These are phyloP conservation scores for Todiramphus chloris DNA, from an alignment of 2,113 vertebrate genomes.

Conservation along the genomic window DNA sequence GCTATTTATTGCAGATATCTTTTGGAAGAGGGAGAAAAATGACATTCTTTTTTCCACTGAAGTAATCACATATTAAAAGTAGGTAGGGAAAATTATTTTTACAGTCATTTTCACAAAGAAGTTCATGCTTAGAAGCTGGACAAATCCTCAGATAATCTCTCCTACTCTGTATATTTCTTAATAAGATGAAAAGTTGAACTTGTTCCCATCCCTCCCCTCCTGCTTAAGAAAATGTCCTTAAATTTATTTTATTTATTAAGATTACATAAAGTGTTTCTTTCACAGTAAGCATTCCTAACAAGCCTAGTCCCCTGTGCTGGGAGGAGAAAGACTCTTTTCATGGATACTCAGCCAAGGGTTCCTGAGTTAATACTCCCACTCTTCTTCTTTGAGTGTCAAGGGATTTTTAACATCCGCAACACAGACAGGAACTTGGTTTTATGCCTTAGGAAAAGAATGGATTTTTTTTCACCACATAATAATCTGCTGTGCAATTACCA, in stretches of 20 bases:
- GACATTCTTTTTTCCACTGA: neutral
- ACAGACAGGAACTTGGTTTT: conserved; percentile 85
- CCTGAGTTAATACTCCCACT: conserved; percentile 82
- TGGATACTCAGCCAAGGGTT: conserved; percentile 74
- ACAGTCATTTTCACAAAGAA: neutral
- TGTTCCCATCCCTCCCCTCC: neutral
- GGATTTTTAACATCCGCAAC: conserved; percentile 85
- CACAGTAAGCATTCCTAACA: conserved; percentile 70
- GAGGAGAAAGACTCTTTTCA: conserved; percentile 77
- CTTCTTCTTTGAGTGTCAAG: conserved; percentile 81
- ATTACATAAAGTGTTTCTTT: conserved; percentile 74
- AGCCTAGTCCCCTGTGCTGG: conserved; percentile 51
- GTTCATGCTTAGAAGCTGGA: neutral
- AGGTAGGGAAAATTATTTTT: conserved; percentile 37
- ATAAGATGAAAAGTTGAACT: conserved; percentile 21
- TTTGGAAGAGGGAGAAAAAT: neutral
- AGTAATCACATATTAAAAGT: conserved; percentile 47
- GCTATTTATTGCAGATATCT: neutral
- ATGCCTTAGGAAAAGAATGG: conserved; percentile 80
- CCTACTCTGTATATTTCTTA: conserved; percentile 10
- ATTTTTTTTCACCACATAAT: conserved; percentile 78
- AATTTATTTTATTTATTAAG: conserved; percentile 72
- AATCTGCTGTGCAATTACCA: conserved; percentile 79
- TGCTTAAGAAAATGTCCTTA: conserved; percentile 57
- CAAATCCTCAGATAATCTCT: conserved; percentile 17